Conservation (phyloP, 2,888 invertebrate genomes). For the Meandrusa payeni region DNA sequence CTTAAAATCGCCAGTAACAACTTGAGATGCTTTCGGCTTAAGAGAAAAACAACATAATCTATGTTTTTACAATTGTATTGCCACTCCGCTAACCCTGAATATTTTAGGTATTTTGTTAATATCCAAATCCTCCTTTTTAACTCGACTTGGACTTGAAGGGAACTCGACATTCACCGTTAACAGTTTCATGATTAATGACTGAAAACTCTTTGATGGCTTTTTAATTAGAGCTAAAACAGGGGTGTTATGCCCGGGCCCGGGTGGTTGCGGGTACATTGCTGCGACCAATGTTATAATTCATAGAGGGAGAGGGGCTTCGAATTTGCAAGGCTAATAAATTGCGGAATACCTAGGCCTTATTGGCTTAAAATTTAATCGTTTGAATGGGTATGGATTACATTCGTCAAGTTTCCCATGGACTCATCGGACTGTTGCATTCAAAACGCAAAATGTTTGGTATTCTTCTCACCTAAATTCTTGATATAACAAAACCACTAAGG, state of each 20-base stretch:
- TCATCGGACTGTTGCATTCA: too few species aligned
- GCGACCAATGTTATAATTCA: conserved; percentile 75
- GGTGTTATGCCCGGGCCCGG: conserved; percentile 68
- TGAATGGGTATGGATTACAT: conserved; percentile 64
- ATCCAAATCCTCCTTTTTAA: conserved; percentile 73
- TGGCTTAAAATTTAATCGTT: conserved; percentile 70
- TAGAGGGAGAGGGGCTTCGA: conserved; percentile 62
- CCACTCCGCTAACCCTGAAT: conserved; percentile 72
- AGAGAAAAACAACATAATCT: conserved; percentile 64
- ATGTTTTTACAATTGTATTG: conserved; percentile 61
- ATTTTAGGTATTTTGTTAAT: conserved; percentile 76
- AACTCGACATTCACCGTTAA: conserved; percentile 77
- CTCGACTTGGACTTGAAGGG: conserved; percentile 53
- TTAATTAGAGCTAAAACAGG: conserved; percentile 81
- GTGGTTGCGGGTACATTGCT: conserved; percentile 57
- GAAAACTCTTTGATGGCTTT: conserved; percentile 81
- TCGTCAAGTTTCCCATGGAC: conserved; percentile 54
- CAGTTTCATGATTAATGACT: conserved; percentile 81
- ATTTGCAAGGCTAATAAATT: conserved; percentile 81
- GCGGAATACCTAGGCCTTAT: conserved; percentile 77
- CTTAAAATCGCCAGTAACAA: conserved; percentile 69
- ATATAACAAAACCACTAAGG: too few species aligned
- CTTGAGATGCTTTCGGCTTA: conserved; percentile 65
- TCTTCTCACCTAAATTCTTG: conserved; percentile 68
- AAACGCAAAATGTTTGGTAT: conserved; percentile 61